A percentile compares a stretch with the other conserved stretches of the same genome.
These are phyloP conservation scores for Agrypnia vestita DNA, from an alignment of 1,140 invertebrate genomes.

Conservation along the genomic window DNA sequence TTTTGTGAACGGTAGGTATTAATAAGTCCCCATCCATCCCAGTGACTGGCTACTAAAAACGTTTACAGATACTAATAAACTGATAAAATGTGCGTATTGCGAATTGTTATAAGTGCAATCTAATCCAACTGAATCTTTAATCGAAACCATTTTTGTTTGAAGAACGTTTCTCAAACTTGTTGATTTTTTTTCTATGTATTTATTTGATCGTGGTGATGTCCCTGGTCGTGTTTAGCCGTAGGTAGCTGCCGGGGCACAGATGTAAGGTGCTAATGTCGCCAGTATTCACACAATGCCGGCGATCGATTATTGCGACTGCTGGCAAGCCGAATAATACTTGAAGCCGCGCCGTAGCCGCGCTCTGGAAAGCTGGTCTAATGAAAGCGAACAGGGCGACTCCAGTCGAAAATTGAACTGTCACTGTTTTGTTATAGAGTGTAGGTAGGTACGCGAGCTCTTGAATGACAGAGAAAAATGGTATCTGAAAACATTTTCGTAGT, in stretches of 20 bases:
- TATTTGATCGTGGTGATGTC: neutral
- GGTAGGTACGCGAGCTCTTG: neutral
- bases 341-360: neutral
- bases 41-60: no score
- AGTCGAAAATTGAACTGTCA: neutral
- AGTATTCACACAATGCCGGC: constrained; percentile 20
- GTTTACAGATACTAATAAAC: no score
- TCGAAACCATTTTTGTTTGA: no score
- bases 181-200: neutral
- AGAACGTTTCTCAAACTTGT: neutral
- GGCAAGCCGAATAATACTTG: constrained; percentile 24
- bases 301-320: constrained; percentile 27
- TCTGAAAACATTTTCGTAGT: neutral
- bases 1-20: no score
- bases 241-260: constrained; percentile 16
- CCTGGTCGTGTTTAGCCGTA: neutral
- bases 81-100: no score
- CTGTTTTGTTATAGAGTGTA: neutral
- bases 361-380: constrained; percentile 5
- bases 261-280: constrained; percentile 33
- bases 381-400: constrained; percentile 5
- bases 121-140: no score
- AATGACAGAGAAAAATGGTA: neutral
- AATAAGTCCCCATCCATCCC: no score
- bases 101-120: no score